Evolutionary conservation across 2,113 vertebrate species (phyloP).

Genomic region (Zapus hudsonius): DNA sequence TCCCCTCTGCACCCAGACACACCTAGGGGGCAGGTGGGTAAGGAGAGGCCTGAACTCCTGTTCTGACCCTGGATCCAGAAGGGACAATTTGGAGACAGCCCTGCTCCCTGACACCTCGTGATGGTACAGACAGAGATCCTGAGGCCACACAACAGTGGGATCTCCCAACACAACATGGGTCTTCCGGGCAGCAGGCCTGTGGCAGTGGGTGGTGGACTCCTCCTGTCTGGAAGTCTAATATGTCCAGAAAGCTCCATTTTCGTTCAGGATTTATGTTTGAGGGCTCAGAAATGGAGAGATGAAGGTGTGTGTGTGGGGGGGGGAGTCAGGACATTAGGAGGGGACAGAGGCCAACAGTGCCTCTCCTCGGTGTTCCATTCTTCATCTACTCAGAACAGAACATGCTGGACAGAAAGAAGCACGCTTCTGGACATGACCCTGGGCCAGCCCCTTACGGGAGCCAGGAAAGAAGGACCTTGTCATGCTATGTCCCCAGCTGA

Average conservation of each 20-base stretch:
- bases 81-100: not conserved
- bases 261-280: slow-evolving; percentile 15
- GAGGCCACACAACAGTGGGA: not conserved
- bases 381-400: not conserved
- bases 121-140: not conserved
- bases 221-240: not conserved
- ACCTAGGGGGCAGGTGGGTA: not conserved
- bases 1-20: not conserved
- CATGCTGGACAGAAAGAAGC: not conserved
- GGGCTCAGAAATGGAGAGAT: not conserved
- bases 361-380: not conserved
- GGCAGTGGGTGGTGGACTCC: not conserved
- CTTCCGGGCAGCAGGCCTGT: not conserved
- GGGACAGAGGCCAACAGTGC: not conserved
- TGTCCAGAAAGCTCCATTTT: not conserved
- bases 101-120: not conserved
- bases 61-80: not conserved
- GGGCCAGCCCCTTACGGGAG: not conserved
- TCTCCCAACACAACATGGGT: not conserved
- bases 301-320: not conserved
- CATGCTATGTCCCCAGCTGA: not conserved
- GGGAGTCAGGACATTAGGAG: not conserved
- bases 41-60: not conserved
- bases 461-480: not conserved
- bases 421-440: not conserved